Percentiles rank a stretch among this genome's conserved stretches.
Evolutionary conservation across 1,140 invertebrate species (phyloP).

Genomic region (Nomia melanderi): DNA sequence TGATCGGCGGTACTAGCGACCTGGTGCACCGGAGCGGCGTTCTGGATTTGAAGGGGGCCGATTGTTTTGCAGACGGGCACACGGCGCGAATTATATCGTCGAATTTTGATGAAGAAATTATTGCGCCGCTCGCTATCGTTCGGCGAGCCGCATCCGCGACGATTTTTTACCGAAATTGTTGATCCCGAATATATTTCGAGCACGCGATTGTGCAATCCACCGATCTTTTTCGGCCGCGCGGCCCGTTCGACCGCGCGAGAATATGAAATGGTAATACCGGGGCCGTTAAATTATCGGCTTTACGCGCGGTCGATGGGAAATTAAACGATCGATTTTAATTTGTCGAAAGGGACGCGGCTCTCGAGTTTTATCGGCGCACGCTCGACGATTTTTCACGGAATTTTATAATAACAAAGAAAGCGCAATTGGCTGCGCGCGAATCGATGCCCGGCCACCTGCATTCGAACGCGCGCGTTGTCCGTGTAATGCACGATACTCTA

Average conservation of each 20-base stretch:
- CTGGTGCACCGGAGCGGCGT: too few species aligned
- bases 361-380: background rate
- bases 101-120: constrained; percentile 55
- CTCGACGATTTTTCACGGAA: background rate
- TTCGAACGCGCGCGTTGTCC: background rate
- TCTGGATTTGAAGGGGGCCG: constrained; percentile 34
- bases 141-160: background rate
- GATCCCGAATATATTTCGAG: constrained; percentile 11
- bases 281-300: background rate
- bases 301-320: background rate
- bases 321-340: constrained; percentile 5
- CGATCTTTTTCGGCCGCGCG: background rate
- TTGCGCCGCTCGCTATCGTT: constrained; percentile 16
- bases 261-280: constrained; percentile 12
- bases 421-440: background rate
- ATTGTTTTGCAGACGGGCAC: constrained; percentile 35
- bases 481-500: background rate
- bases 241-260: background rate
- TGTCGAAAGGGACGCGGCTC: background rate
- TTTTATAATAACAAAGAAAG: background rate
- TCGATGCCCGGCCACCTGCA: background rate
- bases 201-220: constrained; percentile 3
- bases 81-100: constrained; percentile 41
- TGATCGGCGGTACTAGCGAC: background rate
- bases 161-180: constrained; percentile 22